Percentiles rank a stretch among this genome's conserved stretches.
Conservation (phyloP, 2,888 invertebrate genomes). For the Acleris holmiana region DNA sequence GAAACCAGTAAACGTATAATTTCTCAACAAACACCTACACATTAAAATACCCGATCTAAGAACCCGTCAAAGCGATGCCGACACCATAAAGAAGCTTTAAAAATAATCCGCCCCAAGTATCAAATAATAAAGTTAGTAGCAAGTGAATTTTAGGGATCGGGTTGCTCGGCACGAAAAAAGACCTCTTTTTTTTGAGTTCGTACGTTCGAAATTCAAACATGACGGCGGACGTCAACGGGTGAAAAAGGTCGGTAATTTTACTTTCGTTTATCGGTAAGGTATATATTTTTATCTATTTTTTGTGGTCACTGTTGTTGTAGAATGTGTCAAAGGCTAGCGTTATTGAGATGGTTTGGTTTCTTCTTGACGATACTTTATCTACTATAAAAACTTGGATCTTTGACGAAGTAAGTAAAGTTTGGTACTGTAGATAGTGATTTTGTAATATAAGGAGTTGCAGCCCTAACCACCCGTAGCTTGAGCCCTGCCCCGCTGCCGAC, state of each 20-base stretch:
- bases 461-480: too few species aligned
- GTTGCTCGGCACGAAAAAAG: slow-evolving; percentile 72
- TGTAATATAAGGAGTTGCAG: too few species aligned
- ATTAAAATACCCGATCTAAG: slow-evolving; percentile 61
- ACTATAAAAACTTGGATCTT: too few species aligned
- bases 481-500: too few species aligned
- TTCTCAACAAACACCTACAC: slow-evolving; percentile 65
- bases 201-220: slow-evolving; percentile 75
- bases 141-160: slow-evolving; percentile 82
- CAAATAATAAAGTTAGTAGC: slow-evolving; percentile 84
- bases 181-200: slow-evolving; percentile 58
- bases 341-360: too few species aligned
- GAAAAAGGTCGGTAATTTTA: slow-evolving; percentile 66
- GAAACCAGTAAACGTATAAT: slow-evolving; percentile 54
- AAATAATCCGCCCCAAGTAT: slow-evolving; percentile 77
- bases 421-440: too few species aligned
- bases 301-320: not conserved
- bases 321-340: not conserved
- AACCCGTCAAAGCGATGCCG: slow-evolving; percentile 74
- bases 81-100: slow-evolving; percentile 61
- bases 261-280: slow-evolving; percentile 54
- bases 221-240: slow-evolving; percentile 74
- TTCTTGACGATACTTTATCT: too few species aligned
- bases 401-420: too few species aligned
- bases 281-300: slow-evolving; percentile 3